A percentile compares a stretch with the other conserved stretches of the same genome.
These are phyloP conservation scores for Melanaphis sacchari DNA, from an alignment of 1,140 invertebrate species.

Conservation along the genomic window DNA sequence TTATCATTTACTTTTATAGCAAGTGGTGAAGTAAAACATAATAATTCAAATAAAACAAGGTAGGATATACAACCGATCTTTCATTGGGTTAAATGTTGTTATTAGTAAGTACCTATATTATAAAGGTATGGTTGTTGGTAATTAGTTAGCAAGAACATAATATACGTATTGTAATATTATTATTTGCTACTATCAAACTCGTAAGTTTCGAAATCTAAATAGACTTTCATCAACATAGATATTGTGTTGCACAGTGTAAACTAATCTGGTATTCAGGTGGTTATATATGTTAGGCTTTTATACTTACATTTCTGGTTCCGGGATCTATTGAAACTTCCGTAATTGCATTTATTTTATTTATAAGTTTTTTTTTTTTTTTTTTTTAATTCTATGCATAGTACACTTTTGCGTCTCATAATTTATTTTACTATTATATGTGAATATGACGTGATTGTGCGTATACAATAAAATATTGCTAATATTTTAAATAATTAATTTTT, in stretches of 20 bases:
- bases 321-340: conserved; percentile 8
- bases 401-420: background rate
- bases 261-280: background rate
- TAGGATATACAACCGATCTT: background rate
- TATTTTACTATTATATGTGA: background rate
- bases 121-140: background rate
- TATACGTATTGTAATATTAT: background rate
- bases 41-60: background rate
- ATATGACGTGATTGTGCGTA: background rate
- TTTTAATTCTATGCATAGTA: background rate
- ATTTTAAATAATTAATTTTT: background rate
- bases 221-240: background rate
- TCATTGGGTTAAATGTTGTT: background rate
- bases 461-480: background rate
- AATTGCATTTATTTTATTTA: conserved; percentile 8
- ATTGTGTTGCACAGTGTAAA: background rate
- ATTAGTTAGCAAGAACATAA: background rate
- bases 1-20: background rate
- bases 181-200: background rate
- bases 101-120: background rate
- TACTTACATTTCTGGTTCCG: background rate
- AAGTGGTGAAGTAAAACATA: background rate
- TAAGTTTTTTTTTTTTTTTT: background rate
- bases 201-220: background rate
- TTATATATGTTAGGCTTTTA: background rate